Base-by-base conservation (phyloP, 2,888 invertebrate genomes). In the Coremacera marginata region DNA sequence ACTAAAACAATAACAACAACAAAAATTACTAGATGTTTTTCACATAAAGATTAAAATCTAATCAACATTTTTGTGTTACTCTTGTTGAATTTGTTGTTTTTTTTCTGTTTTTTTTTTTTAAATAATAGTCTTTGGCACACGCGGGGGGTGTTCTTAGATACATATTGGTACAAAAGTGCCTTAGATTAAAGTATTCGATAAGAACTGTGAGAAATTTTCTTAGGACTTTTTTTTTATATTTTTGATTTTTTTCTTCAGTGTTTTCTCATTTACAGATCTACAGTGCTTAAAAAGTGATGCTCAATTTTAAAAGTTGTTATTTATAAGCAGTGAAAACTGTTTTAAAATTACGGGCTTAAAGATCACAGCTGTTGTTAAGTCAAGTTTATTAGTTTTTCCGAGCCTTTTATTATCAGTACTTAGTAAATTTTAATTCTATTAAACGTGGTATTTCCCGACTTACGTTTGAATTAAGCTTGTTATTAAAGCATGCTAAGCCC, bases 11-110 rank as follows among this genome's bases (percentile, higher is more conserved):
- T 77, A 71, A 75, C 63, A 72, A 74, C 63, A 70, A 76, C 9
- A 37, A 84, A 44, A 84, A 84, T 84, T 86, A 86, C 86, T 85
- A 83, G 85, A 85, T 87, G 85, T 87, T 87, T 83, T 86, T 86
- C 85, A 86, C 86, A 86, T 86, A 86, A 85, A 87, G 86, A 87
- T 87, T 85, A 84, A 81, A 83, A 87, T 87, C 86, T 86, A 87
- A 87, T 87, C 87, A 65, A 52, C 73, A 71, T 71, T 63, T 27
- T 51, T 27, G 27, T 70, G 14, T 9, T 52, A 51, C 55, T 70
- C 14, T 52, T 55, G 52, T 70, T 70, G 51, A 25, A 22, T 34
- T 19, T 67, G 2, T 67, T 44, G 19, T 34, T n/a, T 55, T 70
- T 70, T 52, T 65, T n/a, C n/a, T n/a, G n/a, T n/a, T 14, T 67